Conservation (phyloP, 2,113 vertebrate species). For the Dipodomys spectabilis region DNA sequence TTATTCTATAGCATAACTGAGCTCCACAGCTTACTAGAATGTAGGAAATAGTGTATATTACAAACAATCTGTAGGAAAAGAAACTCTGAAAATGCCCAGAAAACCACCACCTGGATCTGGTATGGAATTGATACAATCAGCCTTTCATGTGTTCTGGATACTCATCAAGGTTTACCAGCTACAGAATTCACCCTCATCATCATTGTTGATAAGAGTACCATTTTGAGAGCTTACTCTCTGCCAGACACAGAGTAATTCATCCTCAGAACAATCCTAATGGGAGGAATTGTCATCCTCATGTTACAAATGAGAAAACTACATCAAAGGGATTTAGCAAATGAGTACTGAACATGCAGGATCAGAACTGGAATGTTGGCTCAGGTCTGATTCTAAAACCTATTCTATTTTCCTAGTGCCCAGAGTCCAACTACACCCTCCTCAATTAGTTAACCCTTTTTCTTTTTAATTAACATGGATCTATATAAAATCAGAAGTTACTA, state of each 20-base stretch:
- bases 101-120: not conserved
- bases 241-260: not conserved
- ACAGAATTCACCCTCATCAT: not conserved
- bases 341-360: not conserved
- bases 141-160: not conserved
- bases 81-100: not conserved
- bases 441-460: not conserved
- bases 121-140: not conserved
- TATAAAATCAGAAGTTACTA: not conserved
- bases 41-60: not conserved
- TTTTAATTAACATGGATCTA: not conserved
- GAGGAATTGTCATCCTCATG: not conserved
- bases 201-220: not conserved
- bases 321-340: conserved; percentile 22
- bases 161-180: not conserved
- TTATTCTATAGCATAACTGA: not conserved
- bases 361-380: conserved; percentile 9
- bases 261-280: conserved; percentile 4
- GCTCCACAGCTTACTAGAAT: not conserved
- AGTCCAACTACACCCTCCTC: not conserved
- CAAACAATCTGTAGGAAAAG: not conserved
- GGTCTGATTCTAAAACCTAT: not conserved
- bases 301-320: conserved; percentile 24
- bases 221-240: not conserved
- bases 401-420: not conserved